phyloP scores from a whole-genome alignment of 64 coral and sea anemone genomes.

The Trachythela sp. region DNA sequence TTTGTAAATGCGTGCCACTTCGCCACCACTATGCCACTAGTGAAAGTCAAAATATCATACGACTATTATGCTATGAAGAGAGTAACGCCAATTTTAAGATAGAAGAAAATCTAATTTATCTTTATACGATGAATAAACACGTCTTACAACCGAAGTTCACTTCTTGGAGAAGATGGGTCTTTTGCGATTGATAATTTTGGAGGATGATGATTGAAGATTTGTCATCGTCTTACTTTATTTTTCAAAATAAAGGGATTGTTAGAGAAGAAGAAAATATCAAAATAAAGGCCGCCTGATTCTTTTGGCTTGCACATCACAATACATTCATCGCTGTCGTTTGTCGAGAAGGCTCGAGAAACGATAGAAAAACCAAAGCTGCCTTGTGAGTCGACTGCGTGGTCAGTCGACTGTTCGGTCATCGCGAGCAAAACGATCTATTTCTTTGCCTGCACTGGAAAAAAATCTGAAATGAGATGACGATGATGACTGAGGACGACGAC shows the following conservation, averaged over 20 bases:
- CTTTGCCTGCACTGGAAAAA: not conserved
- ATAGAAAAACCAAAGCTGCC: not conserved
- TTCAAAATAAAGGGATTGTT: not conserved
- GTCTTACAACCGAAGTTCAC: not conserved
- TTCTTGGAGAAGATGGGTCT: not conserved
- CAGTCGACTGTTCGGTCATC: not conserved
- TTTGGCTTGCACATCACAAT: not conserved
- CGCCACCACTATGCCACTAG: too few relatives aligned
- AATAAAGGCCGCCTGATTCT: not conserved
- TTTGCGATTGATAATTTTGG: not conserved
- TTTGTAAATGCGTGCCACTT: too few relatives aligned
- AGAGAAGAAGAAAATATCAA: not conserved
- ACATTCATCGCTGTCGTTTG: not conserved
- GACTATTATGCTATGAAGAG: too few relatives aligned
- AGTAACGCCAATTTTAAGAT: too few relatives aligned
- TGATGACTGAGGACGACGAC: not conserved
- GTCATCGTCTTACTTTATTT: not conserved
- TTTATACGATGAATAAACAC: not conserved
- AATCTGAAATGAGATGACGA: not conserved
- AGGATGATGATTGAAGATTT: not conserved
- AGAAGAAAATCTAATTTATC: not conserved
- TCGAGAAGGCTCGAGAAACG: not conserved
- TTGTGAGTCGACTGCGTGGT: too few relatives aligned
- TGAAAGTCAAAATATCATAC: too few relatives aligned
- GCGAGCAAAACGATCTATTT: not conserved